Evolutionary conservation across 2,888 invertebrate species (phyloP).

Genomic region (Ectemnius lituratus): DNA sequence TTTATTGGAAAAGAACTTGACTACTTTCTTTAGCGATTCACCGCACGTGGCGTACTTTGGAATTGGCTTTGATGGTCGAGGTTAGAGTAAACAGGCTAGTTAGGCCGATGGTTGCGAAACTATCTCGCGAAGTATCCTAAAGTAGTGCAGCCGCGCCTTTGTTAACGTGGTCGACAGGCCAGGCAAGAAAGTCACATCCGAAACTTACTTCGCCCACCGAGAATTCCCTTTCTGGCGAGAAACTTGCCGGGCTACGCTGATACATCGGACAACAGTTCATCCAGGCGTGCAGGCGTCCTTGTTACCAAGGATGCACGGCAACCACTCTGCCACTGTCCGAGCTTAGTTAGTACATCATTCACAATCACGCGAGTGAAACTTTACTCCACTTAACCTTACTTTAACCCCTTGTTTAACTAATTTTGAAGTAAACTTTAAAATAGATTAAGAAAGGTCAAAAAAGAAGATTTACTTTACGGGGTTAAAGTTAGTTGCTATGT

Average conservation of each 20-base stretch:
- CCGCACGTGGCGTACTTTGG: too few relatives aligned
- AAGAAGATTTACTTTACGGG: too few relatives aligned
- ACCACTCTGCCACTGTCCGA: conserved; percentile 19
- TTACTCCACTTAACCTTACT: not conserved
- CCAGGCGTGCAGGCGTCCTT: conserved; percentile 14
- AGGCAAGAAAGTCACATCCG: conserved; percentile 5
- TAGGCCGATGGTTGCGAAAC: not conserved
- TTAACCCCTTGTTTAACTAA: too few relatives aligned
- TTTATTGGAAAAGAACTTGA: too few relatives aligned
- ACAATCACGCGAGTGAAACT: conserved; percentile 13
- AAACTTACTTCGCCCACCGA: not conserved
- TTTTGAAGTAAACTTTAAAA: too few relatives aligned
- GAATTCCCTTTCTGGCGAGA: not conserved
- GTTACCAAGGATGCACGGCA: not conserved
- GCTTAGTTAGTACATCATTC: conserved; percentile 16
- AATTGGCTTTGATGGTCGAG: too few relatives aligned
- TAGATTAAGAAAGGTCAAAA: too few relatives aligned
- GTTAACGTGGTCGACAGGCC: not conserved
- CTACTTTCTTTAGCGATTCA: too few relatives aligned
- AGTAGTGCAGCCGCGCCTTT: not conserved
- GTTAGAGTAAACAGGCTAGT: too few relatives aligned
- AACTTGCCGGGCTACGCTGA: not conserved
- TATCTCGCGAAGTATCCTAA: conserved; percentile 1
- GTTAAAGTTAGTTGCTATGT: too few relatives aligned
- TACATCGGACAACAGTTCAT: conserved; percentile 19